phyloP scores from a whole-genome alignment of 2,797 vertebrate species.

The Saguinus oedipus region DNA sequence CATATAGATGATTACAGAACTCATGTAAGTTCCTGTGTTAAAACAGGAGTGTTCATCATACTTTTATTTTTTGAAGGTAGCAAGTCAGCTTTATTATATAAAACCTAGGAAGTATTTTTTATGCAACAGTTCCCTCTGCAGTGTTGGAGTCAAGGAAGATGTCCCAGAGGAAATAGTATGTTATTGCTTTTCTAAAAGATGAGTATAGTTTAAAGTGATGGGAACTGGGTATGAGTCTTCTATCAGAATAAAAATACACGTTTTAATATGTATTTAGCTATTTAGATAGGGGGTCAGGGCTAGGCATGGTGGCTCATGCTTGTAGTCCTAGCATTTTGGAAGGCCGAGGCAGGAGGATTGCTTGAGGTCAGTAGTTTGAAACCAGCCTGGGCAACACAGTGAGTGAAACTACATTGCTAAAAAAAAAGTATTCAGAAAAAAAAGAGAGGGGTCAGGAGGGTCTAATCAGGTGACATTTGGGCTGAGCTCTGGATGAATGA shows the following conservation, averaged over 20 bases:
- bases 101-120: background rate
- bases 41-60: background rate
- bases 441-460: background rate
- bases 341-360: too few relatives aligned
- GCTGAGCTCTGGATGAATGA: too few relatives aligned
- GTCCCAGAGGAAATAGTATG: background rate
- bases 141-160: background rate
- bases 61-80: background rate
- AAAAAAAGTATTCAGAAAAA: too few relatives aligned
- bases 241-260: background rate
- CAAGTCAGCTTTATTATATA: background rate
- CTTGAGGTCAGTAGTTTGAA: too few relatives aligned
- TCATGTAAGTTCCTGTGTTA: background rate
- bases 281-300: background rate
- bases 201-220: background rate
- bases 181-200: background rate
- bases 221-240: too few relatives aligned
- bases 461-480: background rate
- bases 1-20: accelerated
- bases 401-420: too few relatives aligned
- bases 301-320: too few relatives aligned
- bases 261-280: background rate
- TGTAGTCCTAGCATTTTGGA: too few relatives aligned
- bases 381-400: too few relatives aligned
- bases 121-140: background rate